These are phyloP conservation scores for Probosciger aterrimus DNA, from an alignment of 2,113 vertebrate genomes.

Conservation along the genomic window DNA sequence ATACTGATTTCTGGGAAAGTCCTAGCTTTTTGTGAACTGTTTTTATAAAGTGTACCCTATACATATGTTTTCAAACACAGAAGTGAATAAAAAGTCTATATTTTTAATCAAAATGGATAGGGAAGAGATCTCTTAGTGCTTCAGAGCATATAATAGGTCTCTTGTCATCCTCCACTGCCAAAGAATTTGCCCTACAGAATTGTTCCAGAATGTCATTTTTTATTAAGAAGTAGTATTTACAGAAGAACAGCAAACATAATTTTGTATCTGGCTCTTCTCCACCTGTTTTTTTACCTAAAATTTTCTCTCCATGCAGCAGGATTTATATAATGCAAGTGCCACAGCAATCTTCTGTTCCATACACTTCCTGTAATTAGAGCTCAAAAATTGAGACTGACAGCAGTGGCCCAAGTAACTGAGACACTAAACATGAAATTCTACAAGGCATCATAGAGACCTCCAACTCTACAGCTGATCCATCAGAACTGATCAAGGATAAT, in stretches of 20 bases:
- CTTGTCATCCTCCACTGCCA: not conserved
- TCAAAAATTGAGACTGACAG: not conserved
- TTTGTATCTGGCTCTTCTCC: not conserved
- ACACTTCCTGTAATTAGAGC: not conserved
- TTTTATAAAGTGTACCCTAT: not conserved
- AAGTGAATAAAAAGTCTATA: not conserved
- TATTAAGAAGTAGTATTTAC: conserved; percentile 7
- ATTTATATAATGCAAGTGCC: not conserved
- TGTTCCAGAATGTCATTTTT: not conserved
- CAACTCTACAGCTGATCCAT: not conserved
- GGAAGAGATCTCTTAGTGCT: not conserved
- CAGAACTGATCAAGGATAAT: not conserved
- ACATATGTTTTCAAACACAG: not conserved
- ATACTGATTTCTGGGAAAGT: not conserved
- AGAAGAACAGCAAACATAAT: not conserved
- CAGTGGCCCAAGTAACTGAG: not conserved
- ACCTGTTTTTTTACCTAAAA: not conserved
- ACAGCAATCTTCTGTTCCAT: not conserved
- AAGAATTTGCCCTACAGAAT: not conserved
- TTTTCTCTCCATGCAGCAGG: not conserved
- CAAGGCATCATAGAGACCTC: not conserved
- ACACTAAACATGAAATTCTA: not conserved
- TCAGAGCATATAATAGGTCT: not conserved
- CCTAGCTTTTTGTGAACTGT: not conserved
- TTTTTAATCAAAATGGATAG: not conserved